Conservation (phyloP, 2,888 invertebrate species). For the Oeneis ivallda region DNA sequence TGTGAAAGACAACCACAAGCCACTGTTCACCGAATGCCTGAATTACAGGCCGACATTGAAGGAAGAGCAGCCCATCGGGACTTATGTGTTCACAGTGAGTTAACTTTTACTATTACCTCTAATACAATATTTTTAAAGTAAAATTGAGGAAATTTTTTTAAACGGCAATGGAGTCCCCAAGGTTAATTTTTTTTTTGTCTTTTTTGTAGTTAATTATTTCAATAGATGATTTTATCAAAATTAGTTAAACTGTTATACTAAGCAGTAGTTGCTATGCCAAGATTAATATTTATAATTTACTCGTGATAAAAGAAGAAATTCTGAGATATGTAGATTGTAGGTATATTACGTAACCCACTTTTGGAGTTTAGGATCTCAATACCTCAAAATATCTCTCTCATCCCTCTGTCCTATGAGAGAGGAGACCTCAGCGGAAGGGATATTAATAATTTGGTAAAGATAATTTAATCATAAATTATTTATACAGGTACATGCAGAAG, state of each 20-base stretch:
- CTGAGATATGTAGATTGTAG: not conserved
- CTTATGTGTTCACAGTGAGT: constrained; percentile 87
- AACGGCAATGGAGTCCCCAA: not conserved
- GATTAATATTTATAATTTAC: no score
- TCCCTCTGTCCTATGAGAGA: not conserved
- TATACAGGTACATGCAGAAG: constrained; percentile 86
- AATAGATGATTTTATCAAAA: not conserved
- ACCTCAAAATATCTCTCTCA: not conserved
- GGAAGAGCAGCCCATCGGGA: constrained; percentile 88
- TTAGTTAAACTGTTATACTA: not conserved
- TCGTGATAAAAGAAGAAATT: not conserved
- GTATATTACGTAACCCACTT: no score
- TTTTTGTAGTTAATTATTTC: not conserved
- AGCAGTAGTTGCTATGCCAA: not conserved
- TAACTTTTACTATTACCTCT: constrained; percentile 5
- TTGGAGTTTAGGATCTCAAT: no score
- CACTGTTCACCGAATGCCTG: constrained; percentile 91
- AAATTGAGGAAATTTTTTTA: not conserved
- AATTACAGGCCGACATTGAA: constrained; percentile 90
- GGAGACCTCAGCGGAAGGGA: not conserved
- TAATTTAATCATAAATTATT: not conserved
- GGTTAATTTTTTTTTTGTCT: not conserved
- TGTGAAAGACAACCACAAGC: constrained; percentile 90
- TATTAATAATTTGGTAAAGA: not conserved
- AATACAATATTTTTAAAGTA: no score